Evolutionary conservation across 2,888 invertebrate species (phyloP), one percentile per base, ranked within the genome.

Genomic region (Hedychridium roseum): DNA sequence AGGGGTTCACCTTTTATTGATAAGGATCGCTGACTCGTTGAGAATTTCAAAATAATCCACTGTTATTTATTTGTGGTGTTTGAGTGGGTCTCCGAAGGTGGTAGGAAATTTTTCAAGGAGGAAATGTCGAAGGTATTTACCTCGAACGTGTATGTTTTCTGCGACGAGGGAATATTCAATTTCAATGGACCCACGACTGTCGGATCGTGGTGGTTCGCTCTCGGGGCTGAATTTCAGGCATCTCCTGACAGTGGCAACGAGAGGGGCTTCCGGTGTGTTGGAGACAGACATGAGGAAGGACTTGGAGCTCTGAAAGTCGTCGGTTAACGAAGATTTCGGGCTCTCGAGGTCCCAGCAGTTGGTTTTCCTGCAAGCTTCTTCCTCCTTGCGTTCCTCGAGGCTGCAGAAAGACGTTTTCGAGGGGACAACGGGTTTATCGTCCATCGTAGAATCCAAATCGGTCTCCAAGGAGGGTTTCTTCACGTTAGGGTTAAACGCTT

Each of bases 61-160:
- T n/a, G n/a, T n/a, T n/a, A n/a, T n/a, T n/a, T n/a, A n/a, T n/a
- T n/a, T n/a, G n/a, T n/a, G n/a, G n/a, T n/a, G n/a, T n/a, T n/a
- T n/a, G n/a, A n/a, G n/a, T n/a, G n/a, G n/a, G n/a, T n/a, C n/a
- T n/a, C n/a, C n/a, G n/a, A n/a, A n/a, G n/a, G n/a, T n/a, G n/a
- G n/a, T n/a, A n/a, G n/a, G n/a, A n/a, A n/a, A n/a, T n/a, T n/a
- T n/a, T n/a, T n/a, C n/a, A n/a, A n/a, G n/a, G n/a, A n/a, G n/a
- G n/a, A n/a, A n/a, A n/a, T n/a, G n/a, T n/a, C n/a, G n/a, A n/a
- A n/a, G n/a, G n/a, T 78, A 85, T 86, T 86, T 81, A 88, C 88
- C 87, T 81, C 87, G 86, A 67, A 88, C 85, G 80, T 86, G 85
- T 71, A 88, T 84, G 47, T 83, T 80, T 54, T 85, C 82, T 57